A percentile compares a stretch with the other conserved stretches of the same genome.
Conservation (phyloP, 2,888 invertebrate genomes). For the Nasonia oneida region DNA sequence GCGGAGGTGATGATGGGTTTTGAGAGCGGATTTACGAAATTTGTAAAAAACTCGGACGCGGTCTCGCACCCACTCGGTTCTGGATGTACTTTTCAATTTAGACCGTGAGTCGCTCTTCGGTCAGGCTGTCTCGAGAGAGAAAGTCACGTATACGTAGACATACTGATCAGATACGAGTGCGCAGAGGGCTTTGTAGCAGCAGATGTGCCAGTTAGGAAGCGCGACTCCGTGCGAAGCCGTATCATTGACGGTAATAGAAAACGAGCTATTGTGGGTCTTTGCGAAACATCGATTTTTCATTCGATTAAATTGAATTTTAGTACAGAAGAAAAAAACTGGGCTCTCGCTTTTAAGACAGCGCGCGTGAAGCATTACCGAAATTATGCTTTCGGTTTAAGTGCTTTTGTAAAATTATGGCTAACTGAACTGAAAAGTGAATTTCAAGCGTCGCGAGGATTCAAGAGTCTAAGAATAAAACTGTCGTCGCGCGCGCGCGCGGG, state of each 20-base stretch:
- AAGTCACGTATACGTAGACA: constrained; percentile 53
- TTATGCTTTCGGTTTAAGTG: background rate
- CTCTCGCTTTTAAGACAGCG: background rate
- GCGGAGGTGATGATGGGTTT: background rate
- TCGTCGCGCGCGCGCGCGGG: background rate
- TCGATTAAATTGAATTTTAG: too few species aligned
- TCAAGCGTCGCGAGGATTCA: background rate
- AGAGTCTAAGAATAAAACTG: background rate
- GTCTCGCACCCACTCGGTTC: background rate
- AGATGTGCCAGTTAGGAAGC: constrained; percentile 43
- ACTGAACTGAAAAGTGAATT: background rate
- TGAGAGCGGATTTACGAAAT: background rate
- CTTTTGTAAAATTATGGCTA: background rate
- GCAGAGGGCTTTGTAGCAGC: background rate
- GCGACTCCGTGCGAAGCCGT: constrained; percentile 47
- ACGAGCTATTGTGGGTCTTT: background rate
- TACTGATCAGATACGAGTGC: background rate
- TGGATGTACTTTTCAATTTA: constrained; percentile 29
- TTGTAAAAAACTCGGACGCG: too few species aligned
- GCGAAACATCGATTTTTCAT: background rate
- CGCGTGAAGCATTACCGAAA: background rate
- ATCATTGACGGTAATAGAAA: constrained; percentile 21
- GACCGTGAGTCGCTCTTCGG: constrained; percentile 13
- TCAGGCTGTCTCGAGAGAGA: constrained; percentile 32
- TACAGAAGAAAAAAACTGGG: too few species aligned